A percentile compares a stretch with the other conserved stretches of the same genome.
phyloP scores from a whole-genome alignment of 1,140 invertebrate genomes.

The Micrasema longulum region DNA sequence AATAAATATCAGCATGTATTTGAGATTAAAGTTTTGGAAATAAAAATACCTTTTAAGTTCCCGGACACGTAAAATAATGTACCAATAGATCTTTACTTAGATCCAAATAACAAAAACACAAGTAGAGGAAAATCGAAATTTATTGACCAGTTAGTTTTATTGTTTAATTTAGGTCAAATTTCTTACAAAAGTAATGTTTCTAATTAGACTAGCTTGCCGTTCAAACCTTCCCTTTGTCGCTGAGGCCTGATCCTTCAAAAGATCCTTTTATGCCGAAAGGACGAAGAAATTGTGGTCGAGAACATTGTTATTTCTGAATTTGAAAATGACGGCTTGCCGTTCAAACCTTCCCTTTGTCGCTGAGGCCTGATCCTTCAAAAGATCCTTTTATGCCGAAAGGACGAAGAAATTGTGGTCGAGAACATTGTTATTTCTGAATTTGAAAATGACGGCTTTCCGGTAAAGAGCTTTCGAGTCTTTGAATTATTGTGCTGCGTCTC shows the following conservation, averaged over 20 bases:
- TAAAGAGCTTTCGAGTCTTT: slow-evolving; percentile 30
- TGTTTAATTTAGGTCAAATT: neutral
- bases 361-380: slow-evolving; percentile 14
- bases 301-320: slow-evolving; percentile 38
- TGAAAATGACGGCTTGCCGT: slow-evolving; percentile 25
- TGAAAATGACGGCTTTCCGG: slow-evolving; percentile 29
- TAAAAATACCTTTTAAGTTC: too few species aligned
- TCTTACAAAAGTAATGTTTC: slow-evolving; percentile 5
- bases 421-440: slow-evolving; percentile 38
- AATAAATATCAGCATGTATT: too few species aligned
- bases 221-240: neutral
- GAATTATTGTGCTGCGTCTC: slow-evolving; percentile 1
- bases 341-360: neutral
- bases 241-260: slow-evolving; percentile 14
- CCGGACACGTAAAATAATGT: too few species aligned
- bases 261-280: slow-evolving; percentile 7
- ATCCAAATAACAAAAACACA: too few species aligned
- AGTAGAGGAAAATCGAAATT: too few species aligned
- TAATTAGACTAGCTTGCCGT: neutral
- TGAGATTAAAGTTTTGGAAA: too few species aligned
- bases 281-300: slow-evolving; percentile 20
- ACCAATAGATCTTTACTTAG: too few species aligned
- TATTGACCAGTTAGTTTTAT: too few species aligned
- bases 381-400: slow-evolving; percentile 7
- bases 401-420: slow-evolving; percentile 20